Evolutionary conservation across 1,140 invertebrate species (phyloP), one percentile per base, ranked within the genome.

Genomic region (Bombus superbus): DNA sequence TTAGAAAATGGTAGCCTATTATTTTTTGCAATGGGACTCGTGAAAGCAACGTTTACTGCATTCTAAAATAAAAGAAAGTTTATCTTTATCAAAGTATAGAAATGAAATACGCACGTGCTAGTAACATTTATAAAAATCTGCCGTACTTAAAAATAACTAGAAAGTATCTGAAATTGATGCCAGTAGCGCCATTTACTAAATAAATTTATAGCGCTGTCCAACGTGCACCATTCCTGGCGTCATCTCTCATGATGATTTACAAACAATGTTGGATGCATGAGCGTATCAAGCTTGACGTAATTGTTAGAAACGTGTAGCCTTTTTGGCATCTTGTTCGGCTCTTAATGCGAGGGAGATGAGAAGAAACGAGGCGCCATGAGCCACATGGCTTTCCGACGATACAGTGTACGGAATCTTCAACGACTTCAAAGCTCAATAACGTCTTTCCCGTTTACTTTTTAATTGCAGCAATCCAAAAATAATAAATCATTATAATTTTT

Each of bases 371-470:
- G 77, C 83, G 69, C 76, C 83, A 62, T 28, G 68, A 32, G 22
- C 82, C 82, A 84, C 66, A 71, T 84, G 82, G 75, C 82, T 78
- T 62, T 76, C n/a, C 15, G 22, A n/a, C 38, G 38, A 11, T 59
- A 42, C 66, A 11, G 22, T 22, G 10, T 18, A 25, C 38, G 8
- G 35, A 35, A 53, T 53, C 64, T 13, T 25, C 13, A 42, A 13
- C 0, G 25, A 75, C 71, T 75, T 62, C 15, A 18, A 3, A n/a
- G 25, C 59, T 18, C 40, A 2, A 44, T 32, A 15, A 42, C 15
- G 4, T 73, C 13, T 22, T 73, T 18, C n/a, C 15, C 18, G 1
- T n/a, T 42, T 72, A 42, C 13, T n/a, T 72, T 18, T 15, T 32
- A 25, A 32, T 22, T 32, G 2, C 6, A 9, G 1, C 42, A 44